A percentile compares a stretch with the other conserved stretches of the same genome.
phyloP scores from a whole-genome alignment of 1,140 invertebrate species.

The Mamestra configurata region DNA sequence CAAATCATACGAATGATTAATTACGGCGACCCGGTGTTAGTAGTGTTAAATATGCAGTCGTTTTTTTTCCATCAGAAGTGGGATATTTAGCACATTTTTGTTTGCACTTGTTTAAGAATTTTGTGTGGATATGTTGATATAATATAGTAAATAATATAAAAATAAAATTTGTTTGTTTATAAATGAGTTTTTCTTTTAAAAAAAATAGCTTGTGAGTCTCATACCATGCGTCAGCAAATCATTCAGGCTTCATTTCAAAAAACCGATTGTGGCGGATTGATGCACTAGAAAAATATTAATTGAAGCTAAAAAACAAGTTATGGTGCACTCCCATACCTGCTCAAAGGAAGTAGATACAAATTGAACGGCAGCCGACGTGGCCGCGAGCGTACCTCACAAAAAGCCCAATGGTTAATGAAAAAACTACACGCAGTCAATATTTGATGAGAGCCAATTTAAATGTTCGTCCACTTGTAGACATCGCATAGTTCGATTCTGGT shows the following conservation, averaged over 20 bases:
- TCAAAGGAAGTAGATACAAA: slow-evolving; percentile 80
- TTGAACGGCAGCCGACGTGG: slow-evolving; percentile 68
- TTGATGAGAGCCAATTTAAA: slow-evolving; percentile 88
- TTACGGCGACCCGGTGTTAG: slow-evolving; percentile 11
- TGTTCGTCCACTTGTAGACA: slow-evolving; percentile 87
- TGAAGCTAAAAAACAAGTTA: slow-evolving; percentile 34
- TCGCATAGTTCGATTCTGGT: slow-evolving; percentile 81
- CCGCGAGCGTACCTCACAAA: slow-evolving; percentile 73
- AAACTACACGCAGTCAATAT: slow-evolving; percentile 87
- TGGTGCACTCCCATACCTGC: slow-evolving; percentile 43
- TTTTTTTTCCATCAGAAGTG: not conserved
- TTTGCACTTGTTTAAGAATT: too few species aligned
- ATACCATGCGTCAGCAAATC: not conserved
- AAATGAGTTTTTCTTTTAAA: not conserved
- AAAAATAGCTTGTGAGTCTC: not conserved
- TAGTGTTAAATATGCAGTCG: slow-evolving; percentile 16
- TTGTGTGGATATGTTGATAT: not conserved
- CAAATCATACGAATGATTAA: slow-evolving; percentile 38
- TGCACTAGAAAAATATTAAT: slow-evolving; percentile 39
- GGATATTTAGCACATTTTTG: not conserved
- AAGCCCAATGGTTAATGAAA: slow-evolving; percentile 83
- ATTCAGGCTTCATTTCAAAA: not conserved
- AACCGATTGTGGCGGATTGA: slow-evolving; percentile 12
- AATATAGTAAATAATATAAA: too few species aligned
- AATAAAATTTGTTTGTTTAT: too few species aligned